A percentile compares a stretch with the other conserved stretches of the same genome.
phyloP scores from a whole-genome alignment of 2,113 vertebrate species.

The Apteryx mantelli region DNA sequence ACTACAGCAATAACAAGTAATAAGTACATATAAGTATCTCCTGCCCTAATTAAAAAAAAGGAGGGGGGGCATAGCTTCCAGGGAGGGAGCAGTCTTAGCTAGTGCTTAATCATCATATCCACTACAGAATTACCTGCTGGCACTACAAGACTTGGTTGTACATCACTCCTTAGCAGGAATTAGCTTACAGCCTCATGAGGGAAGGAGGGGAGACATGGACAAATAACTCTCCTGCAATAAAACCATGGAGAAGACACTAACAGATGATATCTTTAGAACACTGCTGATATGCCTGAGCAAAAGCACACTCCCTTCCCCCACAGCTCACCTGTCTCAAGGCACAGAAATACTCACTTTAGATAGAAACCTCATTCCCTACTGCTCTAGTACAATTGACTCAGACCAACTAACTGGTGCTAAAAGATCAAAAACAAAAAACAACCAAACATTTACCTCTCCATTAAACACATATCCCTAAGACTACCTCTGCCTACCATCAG shows the following conservation, averaged over 20 bases:
- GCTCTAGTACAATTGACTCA: background rate
- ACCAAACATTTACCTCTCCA: background rate
- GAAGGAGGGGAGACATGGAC: background rate
- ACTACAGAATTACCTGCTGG: background rate
- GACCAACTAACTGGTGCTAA: background rate
- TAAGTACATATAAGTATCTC: background rate
- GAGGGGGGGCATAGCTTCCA: background rate
- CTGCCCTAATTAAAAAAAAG: no score
- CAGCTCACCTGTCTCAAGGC: background rate
- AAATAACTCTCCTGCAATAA: background rate
- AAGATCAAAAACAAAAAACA: background rate
- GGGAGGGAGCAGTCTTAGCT: background rate
- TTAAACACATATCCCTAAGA: rapidly evolving
- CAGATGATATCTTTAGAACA: background rate
- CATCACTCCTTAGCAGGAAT: background rate
- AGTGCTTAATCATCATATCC: background rate
- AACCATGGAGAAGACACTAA: background rate
- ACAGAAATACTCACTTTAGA: background rate
- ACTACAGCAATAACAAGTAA: background rate
- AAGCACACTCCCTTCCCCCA: background rate
- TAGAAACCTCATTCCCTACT: background rate
- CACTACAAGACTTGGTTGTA: background rate
- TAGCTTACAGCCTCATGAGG: background rate
- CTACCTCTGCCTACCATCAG: rapidly evolving
- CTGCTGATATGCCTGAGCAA: background rate